Evolutionary conservation across 2,797 vertebrate species (phyloP).

Genomic region (Sebastes wilsoni): DNA sequence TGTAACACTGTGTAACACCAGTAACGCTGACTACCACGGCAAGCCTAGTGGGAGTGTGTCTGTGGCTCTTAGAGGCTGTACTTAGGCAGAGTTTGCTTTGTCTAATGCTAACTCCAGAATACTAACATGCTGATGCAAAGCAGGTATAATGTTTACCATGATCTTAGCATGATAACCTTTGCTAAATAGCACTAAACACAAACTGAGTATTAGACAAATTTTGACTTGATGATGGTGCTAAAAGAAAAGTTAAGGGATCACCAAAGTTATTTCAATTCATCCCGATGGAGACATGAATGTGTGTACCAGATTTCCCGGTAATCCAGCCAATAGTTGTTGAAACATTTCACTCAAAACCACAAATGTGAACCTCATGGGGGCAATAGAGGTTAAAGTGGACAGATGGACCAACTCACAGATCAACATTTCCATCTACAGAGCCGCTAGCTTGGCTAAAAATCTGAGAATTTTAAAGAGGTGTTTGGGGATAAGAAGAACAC

Average conservation of each 20-base stretch:
- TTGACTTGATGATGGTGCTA: background rate
- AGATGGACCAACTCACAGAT: background rate
- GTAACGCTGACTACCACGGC: too few relatives aligned
- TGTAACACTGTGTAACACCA: too few relatives aligned
- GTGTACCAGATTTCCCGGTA: background rate
- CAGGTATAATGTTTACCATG: background rate
- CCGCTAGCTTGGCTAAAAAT: background rate
- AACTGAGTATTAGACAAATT: background rate
- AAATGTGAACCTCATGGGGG: background rate
- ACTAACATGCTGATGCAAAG: background rate
- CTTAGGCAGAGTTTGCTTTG: background rate
- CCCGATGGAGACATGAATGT: background rate
- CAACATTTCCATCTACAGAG: background rate
- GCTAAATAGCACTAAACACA: background rate
- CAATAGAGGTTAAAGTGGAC: background rate
- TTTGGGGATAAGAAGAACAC: conserved; percentile 11
- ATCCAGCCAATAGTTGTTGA: background rate
- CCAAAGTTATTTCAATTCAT: background rate
- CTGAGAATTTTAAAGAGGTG: background rate
- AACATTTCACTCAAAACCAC: background rate
- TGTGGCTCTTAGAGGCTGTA: background rate
- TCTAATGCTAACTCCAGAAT: background rate
- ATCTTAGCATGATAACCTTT: background rate
- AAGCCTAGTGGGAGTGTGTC: background rate
- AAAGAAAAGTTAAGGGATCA: background rate